A percentile compares a stretch with the other conserved stretches of the same genome.
Conservation (phyloP, 2,888 invertebrate species). For the Glaucopsyche alexis region DNA sequence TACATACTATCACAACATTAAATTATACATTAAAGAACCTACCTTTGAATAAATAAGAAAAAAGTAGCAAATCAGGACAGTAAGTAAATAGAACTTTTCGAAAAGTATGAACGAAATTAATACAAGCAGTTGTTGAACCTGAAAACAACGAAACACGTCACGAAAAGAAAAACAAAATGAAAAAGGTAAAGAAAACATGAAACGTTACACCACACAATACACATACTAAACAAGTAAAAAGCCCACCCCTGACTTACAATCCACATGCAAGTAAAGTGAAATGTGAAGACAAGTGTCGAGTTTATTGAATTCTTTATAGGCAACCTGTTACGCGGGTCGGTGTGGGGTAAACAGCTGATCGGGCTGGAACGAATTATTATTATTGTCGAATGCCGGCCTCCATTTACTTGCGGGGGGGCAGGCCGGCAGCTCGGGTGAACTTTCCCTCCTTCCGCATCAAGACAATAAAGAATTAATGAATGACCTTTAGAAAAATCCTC, state of each 20-base stretch:
- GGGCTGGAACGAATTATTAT: slow-evolving; percentile 74
- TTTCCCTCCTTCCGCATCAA: slow-evolving; percentile 48
- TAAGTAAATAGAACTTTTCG: background rate
- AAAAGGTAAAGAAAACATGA: slow-evolving; percentile 9
- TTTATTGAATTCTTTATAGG: slow-evolving; percentile 80
- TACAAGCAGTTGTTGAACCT: background rate
- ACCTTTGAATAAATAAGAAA: background rate
- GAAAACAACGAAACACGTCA: background rate
- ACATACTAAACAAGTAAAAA: background rate
- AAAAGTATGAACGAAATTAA: background rate
- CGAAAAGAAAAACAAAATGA: slow-evolving; percentile 2
- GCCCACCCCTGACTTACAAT: slow-evolving; percentile 35
- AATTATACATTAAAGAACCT: background rate
- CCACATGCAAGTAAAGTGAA: slow-evolving; percentile 69
- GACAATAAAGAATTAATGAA: slow-evolving; percentile 37
- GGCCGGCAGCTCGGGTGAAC: slow-evolving; percentile 47
- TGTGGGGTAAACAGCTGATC: slow-evolving; percentile 77
- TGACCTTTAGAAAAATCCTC: slow-evolving; percentile 26
- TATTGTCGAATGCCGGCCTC: slow-evolving; percentile 71
- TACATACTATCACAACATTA: background rate
- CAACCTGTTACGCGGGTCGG: slow-evolving; percentile 80
- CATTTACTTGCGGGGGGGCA: slow-evolving; percentile 68
- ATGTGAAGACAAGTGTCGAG: slow-evolving; percentile 73
- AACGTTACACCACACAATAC: background rate
- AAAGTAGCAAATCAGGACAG: background rate